Conservation (phyloP, 2,797 vertebrate genomes). For the Mormyrus proboscirostris region DNA sequence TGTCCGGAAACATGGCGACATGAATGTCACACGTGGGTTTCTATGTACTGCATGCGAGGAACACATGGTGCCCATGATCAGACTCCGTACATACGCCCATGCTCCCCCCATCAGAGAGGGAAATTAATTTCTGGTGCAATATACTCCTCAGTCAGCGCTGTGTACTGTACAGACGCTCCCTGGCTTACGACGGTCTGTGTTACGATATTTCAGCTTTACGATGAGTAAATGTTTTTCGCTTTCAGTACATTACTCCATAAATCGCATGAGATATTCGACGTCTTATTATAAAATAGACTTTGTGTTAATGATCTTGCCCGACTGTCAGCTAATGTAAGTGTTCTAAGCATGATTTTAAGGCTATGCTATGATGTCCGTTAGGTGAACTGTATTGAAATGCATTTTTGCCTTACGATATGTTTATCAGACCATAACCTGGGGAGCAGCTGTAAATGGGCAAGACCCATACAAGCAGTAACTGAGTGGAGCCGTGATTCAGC, state of each 20-base stretch:
- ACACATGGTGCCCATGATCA: not conserved
- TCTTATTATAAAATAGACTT: not conserved
- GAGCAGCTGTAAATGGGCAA: not conserved
- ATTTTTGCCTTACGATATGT: too few species aligned
- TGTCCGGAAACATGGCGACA: not conserved
- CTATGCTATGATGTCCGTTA: not conserved
- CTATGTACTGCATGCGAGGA: not conserved
- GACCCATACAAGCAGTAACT: not conserved
- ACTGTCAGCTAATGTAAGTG: not conserved
- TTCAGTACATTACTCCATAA: not conserved
- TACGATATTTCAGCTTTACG: not conserved
- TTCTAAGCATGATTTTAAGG: not conserved
- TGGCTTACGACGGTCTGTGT: not conserved
- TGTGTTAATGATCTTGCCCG: not conserved
- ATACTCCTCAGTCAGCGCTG: not conserved
- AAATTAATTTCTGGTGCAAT: not conserved
- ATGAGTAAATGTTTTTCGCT: not conserved
- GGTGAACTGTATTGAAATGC: not conserved
- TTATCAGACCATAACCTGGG: too few species aligned
- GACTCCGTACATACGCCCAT: not conserved
- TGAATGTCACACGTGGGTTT: not conserved
- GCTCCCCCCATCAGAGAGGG: not conserved
- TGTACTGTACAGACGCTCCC: not conserved
- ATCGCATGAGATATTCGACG: not conserved
- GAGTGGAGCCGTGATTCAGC: not conserved